Percentiles rank a stretch among this genome's conserved stretches.
Evolutionary conservation across 2,113 vertebrate species (phyloP).

Genomic region (Myocastor coypus): DNA sequence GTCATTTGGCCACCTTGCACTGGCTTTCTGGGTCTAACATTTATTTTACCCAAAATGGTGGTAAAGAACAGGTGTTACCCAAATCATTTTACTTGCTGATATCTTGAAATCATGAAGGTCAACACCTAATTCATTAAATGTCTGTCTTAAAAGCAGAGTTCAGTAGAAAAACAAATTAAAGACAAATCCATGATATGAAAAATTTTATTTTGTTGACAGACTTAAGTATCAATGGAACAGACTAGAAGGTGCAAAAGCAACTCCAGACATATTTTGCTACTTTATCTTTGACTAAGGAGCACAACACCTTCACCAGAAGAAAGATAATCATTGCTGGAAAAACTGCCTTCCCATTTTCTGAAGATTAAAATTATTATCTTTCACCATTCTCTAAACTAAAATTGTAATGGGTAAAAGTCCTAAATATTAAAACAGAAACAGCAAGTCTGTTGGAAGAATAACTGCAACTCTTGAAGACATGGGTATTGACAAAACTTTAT

Average conservation of each 20-base stretch:
- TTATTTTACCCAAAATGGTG: not conserved
- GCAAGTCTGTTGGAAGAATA: not conserved
- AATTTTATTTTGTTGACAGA: not conserved
- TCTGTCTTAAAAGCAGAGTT: conserved; percentile 35
- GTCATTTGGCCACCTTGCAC: not conserved
- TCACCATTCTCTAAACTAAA: not conserved
- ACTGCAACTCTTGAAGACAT: not conserved
- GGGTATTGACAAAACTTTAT: not conserved
- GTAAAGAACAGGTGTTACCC: not conserved
- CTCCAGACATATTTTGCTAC: not conserved
- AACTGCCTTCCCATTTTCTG: not conserved
- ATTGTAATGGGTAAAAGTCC: not conserved
- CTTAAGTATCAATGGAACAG: not conserved
- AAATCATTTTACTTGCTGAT: not conserved
- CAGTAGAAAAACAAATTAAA: not conserved
- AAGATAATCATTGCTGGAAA: not conserved
- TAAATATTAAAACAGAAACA: not conserved
- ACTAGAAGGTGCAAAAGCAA: not conserved
- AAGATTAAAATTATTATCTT: not conserved
- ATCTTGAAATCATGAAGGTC: not conserved
- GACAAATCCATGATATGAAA: not conserved
- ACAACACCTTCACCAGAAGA: not conserved
- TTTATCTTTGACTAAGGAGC: not conserved
- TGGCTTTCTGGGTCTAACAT: not conserved
- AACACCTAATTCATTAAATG: not conserved